Percentiles rank a stretch among this genome's conserved stretches.
Evolutionary conservation across 2,888 invertebrate genomes (phyloP).

Genomic region (Drosophila histrio): DNA sequence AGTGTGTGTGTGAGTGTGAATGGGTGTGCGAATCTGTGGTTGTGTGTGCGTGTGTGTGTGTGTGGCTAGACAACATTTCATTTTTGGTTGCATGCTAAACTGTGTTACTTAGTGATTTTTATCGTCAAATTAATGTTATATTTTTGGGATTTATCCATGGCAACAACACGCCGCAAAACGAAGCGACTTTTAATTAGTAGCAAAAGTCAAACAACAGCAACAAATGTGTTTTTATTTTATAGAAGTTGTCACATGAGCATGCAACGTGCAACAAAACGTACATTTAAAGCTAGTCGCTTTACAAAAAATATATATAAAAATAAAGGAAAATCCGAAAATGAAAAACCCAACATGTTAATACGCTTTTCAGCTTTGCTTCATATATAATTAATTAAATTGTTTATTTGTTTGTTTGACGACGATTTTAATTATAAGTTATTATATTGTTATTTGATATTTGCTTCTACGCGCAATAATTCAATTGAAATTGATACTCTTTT

Average conservation of each 20-base stretch:
- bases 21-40: neutral
- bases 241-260: slow-evolving; percentile 12
- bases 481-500: slow-evolving; percentile 9
- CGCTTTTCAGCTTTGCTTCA: slow-evolving; percentile 1
- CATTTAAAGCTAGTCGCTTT: slow-evolving; percentile 37
- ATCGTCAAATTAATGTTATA: slow-evolving; percentile 25
- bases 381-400: neutral
- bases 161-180: slow-evolving; percentile 8
- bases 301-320: neutral
- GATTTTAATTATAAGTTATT: slow-evolving; percentile 1
- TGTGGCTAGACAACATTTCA: slow-evolving; percentile 51
- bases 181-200: slow-evolving; percentile 41
- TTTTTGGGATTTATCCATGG: slow-evolving; percentile 30
- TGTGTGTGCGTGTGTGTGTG: slow-evolving; percentile 4
- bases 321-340: neutral
- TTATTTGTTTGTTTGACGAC: too few species aligned
- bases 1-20: slow-evolving; percentile 2
- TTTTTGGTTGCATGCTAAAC: slow-evolving; percentile 36
- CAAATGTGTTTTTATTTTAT: slow-evolving; percentile 1
- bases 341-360: neutral
- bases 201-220: slow-evolving; percentile 1
- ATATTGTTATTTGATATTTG: slow-evolving; percentile 1
- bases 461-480: neutral
- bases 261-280: neutral
- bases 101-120: slow-evolving; percentile 58